Percentiles rank a stretch among this genome's conserved stretches.
Evolutionary conservation across 1,140 invertebrate genomes (phyloP).

Genomic region (Aleiodes sp.): DNA sequence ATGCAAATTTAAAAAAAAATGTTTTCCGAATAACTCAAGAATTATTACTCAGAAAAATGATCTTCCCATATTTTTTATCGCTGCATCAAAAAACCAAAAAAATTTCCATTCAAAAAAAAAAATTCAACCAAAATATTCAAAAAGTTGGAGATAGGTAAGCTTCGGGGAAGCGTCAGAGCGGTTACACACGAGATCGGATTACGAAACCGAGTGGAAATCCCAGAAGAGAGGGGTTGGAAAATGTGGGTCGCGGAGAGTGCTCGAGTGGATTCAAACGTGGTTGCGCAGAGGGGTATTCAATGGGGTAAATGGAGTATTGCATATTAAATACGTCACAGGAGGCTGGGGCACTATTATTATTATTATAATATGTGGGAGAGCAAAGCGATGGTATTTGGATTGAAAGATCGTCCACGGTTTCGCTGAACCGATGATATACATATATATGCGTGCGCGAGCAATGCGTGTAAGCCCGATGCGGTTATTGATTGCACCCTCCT

Average conservation of each 20-base stretch:
- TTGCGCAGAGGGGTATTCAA: slow-evolving; percentile 48
- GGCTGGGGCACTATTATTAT: neutral
- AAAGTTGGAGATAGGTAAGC: slow-evolving; percentile 27
- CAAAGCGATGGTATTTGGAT: slow-evolving; percentile 6
- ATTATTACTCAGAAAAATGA: too few species aligned
- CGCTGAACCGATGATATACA: too few species aligned
- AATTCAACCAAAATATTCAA: slow-evolving; percentile 37
- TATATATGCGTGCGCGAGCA: slow-evolving; percentile 40
- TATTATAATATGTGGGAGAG: slow-evolving; percentile 11
- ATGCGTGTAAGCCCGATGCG: slow-evolving; percentile 56
- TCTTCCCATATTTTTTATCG: too few species aligned
- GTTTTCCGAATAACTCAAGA: too few species aligned
- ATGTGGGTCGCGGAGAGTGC: slow-evolving; percentile 51
- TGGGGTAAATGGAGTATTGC: slow-evolving; percentile 58
- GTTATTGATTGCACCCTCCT: slow-evolving; percentile 59
- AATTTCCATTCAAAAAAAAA: neutral
- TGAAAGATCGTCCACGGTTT: too few species aligned
- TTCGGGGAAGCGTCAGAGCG: slow-evolving; percentile 7
- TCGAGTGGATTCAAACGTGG: slow-evolving; percentile 42
- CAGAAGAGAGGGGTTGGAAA: slow-evolving; percentile 32
- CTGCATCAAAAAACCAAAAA: too few species aligned
- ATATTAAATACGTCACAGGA: slow-evolving; percentile 51
- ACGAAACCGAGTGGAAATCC: slow-evolving; percentile 41
- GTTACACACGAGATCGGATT: slow-evolving; percentile 38
- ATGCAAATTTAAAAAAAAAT: too few species aligned